These are phyloP conservation scores for Lysandra bellargus DNA, from an alignment of 2,888 invertebrate species.

Conservation along the genomic window DNA sequence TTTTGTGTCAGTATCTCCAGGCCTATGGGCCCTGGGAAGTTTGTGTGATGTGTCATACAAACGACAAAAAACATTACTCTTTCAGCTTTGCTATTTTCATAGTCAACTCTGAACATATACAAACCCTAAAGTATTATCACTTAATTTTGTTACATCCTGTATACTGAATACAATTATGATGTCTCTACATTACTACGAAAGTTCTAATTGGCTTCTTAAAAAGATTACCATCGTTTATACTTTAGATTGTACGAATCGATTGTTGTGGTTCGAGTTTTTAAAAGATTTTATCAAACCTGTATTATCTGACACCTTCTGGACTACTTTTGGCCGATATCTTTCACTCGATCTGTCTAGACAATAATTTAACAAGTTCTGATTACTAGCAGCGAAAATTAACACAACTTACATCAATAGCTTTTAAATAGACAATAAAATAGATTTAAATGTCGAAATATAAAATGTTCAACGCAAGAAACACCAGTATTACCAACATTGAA, in stretches of 20 bases:
- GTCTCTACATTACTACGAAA: conserved; percentile 10
- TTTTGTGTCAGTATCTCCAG: too few relatives aligned
- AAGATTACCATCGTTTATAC: conserved; percentile 2
- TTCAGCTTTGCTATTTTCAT: too few relatives aligned
- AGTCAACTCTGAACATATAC: too few relatives aligned
- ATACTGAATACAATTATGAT: too few relatives aligned
- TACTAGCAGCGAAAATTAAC: neutral
- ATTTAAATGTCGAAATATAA: neutral
- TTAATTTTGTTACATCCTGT: too few relatives aligned
- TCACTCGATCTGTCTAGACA: neutral
- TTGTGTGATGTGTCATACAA: too few relatives aligned
- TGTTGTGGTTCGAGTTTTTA: neutral
- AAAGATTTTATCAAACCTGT: conserved; percentile 15
- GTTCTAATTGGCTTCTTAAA: conserved; percentile 27
- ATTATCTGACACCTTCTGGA: conserved; percentile 5
- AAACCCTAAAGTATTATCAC: too few relatives aligned
- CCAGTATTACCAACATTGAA: neutral
- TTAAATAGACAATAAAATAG: neutral
- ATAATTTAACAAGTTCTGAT: neutral
- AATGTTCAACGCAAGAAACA: neutral
- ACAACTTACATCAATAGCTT: neutral
- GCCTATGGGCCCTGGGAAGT: too few relatives aligned
- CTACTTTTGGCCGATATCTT: neutral
- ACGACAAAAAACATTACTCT: too few relatives aligned
- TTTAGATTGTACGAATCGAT: conserved; percentile 16